phyloP scores from a whole-genome alignment of 2,113 vertebrate species.

The Dicentrarchus labrax region DNA sequence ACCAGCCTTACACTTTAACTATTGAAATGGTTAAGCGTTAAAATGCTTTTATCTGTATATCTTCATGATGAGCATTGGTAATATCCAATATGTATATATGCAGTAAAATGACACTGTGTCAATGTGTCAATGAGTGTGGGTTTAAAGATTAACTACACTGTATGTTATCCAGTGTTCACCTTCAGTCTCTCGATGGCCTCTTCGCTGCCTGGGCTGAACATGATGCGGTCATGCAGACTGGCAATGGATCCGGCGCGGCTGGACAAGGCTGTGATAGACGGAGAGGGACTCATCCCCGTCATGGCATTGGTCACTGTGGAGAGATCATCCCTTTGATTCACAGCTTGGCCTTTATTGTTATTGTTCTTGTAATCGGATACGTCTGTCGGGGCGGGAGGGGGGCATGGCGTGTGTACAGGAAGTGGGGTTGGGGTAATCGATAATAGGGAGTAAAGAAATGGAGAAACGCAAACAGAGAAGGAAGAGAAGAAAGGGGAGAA shows the following conservation, averaged over 20 bases:
- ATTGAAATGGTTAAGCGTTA: background rate
- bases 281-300: conserved; percentile 96
- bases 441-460: conserved; percentile 76
- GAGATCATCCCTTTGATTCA: conserved; percentile 93
- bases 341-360: conserved; percentile 85
- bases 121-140: background rate
- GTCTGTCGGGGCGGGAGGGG: conserved; percentile 81
- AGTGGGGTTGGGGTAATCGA: conserved; percentile 65
- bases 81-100: background rate
- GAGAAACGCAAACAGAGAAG: conserved; percentile 71
- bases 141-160: background rate
- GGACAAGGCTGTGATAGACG: conserved; percentile 93
- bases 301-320: conserved; percentile 99
- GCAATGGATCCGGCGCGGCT: conserved; percentile 94
- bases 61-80: background rate
- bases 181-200: conserved; percentile 98
- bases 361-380: conserved; percentile 90
- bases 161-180: conserved; percentile 79
- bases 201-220: conserved; percentile 95
- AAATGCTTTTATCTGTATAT: background rate
- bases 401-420: conserved; percentile 47
- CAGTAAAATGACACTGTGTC: background rate
- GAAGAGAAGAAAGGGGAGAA: conserved; percentile 56
- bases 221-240: conserved; percentile 96
- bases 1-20: background rate